Evolutionary conservation across 1,140 invertebrate genomes (phyloP).

Genomic region (Cyrtorhinus lividipennis): DNA sequence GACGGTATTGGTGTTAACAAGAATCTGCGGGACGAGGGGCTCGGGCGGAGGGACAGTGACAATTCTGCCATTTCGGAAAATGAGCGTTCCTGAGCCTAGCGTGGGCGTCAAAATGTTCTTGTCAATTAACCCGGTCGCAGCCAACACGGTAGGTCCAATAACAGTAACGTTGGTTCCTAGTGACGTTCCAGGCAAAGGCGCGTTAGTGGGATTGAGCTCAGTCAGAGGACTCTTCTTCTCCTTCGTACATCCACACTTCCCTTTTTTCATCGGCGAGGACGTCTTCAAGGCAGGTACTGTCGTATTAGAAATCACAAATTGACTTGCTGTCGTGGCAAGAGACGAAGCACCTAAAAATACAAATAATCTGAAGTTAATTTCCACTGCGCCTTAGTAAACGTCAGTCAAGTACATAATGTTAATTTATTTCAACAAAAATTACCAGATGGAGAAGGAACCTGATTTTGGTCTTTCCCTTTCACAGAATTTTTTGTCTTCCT

Average conservation of each 20-base stretch:
- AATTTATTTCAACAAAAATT: too few species aligned
- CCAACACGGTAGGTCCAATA: too few species aligned
- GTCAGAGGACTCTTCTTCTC: slow-evolving; percentile 12
- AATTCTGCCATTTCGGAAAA: slow-evolving; percentile 21
- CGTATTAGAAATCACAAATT: too few species aligned
- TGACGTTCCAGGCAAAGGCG: neutral
- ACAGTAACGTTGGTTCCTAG: neutral
- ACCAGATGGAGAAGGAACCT: neutral
- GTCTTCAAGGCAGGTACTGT: too few species aligned
- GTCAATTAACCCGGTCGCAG: slow-evolving; percentile 15
- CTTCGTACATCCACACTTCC: slow-evolving; percentile 10
- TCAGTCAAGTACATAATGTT: too few species aligned
- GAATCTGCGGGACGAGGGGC: slow-evolving; percentile 16
- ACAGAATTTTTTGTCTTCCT: neutral
- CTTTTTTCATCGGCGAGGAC: too few species aligned
- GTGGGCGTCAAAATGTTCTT: slow-evolving; percentile 13
- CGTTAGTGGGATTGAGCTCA: neutral
- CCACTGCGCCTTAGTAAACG: too few species aligned
- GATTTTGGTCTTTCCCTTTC: neutral
- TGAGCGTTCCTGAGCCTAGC: slow-evolving; percentile 21
- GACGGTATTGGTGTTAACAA: slow-evolving; percentile 19
- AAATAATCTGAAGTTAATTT: too few species aligned
- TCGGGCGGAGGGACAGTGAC: slow-evolving; percentile 18
- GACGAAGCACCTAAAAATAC: too few species aligned
- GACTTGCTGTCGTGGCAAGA: too few species aligned